Percentiles rank a stretch among this genome's conserved stretches.
phyloP scores from a whole-genome alignment of 2,113 vertebrate species.

The Xiphophorus couchianus region DNA sequence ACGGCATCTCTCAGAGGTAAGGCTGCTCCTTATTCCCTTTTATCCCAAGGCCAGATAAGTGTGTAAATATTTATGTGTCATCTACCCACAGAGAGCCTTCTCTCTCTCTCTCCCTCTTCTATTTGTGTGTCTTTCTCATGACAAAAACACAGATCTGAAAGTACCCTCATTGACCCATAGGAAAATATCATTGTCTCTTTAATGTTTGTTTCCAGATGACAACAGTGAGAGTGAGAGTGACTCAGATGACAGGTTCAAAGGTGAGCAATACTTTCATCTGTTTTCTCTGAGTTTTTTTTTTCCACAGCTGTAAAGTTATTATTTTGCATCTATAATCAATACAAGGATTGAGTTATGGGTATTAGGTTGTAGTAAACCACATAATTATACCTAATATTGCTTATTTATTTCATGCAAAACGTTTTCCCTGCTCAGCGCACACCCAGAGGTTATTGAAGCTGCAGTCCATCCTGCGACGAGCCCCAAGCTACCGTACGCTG shows the following conservation, averaged over 20 bases:
- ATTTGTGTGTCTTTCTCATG: constrained; percentile 1
- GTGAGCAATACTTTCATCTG: constrained; percentile 78
- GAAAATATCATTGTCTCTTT: constrained; percentile 53
- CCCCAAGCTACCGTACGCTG: constrained; percentile 95
- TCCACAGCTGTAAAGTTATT: background rate
- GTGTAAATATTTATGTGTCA: constrained; percentile 56
- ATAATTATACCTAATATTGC: background rate
- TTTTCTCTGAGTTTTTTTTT: background rate
- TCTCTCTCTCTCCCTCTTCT: background rate
- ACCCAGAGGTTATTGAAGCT: constrained; percentile 95
- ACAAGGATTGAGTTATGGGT: background rate
- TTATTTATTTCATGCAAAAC: background rate
- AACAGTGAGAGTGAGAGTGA: constrained; percentile 99
- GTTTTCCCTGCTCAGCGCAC: constrained; percentile 82
- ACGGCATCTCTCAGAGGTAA: constrained; percentile 93
- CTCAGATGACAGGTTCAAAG: constrained; percentile 99
- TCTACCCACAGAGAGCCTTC: constrained; percentile 42
- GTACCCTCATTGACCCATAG: constrained; percentile 45
- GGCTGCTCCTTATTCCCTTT: constrained; percentile 35
- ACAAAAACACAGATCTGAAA: constrained; percentile 47
- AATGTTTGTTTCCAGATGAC: constrained; percentile 88
- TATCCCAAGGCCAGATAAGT: constrained; percentile 37
- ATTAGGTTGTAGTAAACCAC: background rate
- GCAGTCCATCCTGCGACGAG: constrained; percentile 93
- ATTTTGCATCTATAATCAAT: background rate